A percentile compares a stretch with the other conserved stretches of the same genome.
phyloP scores from a whole-genome alignment of 2,888 invertebrate species.

The Caenorhabditis drosophilae region DNA sequence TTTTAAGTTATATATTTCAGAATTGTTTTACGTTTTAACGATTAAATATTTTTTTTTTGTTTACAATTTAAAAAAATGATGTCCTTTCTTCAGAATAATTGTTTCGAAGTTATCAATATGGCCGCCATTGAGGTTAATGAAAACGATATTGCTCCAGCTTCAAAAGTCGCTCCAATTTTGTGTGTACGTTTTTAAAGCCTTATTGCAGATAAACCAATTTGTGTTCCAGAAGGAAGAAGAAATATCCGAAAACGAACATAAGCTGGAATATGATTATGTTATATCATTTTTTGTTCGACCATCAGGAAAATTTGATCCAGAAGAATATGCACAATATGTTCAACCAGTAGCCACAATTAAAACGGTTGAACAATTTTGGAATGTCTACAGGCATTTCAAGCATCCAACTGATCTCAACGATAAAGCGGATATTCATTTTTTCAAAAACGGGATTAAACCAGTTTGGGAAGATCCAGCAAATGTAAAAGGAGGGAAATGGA shows the following conservation, averaged over 20 bases:
- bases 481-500: constrained; percentile 96
- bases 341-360: constrained; percentile 57
- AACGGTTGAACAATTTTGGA: constrained; percentile 94
- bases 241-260: constrained; percentile 32
- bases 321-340: constrained; percentile 55
- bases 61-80: too few species aligned
- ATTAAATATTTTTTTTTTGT: too few species aligned
- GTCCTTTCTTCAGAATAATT: neutral
- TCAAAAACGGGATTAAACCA: constrained; percentile 96
- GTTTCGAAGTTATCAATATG: too few species aligned
- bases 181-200: neutral
- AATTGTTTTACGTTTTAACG: neutral
- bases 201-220: neutral
- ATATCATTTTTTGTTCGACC: constrained; percentile 67
- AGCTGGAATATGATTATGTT: constrained; percentile 60
- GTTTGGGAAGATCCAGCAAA: constrained; percentile 99
- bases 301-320: constrained; percentile 66
- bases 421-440: constrained; percentile 90
- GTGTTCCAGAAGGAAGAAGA: constrained; percentile 20
- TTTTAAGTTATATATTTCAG: neutral
- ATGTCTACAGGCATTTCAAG: constrained; percentile 78
- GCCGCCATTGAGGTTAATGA: neutral
- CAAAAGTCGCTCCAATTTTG: neutral
- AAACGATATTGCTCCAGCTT: neutral
- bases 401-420: constrained; percentile 75